These are phyloP conservation scores for Sparidentex hasta DNA, from an alignment of 2,797 vertebrate species.

Conservation along the genomic window DNA sequence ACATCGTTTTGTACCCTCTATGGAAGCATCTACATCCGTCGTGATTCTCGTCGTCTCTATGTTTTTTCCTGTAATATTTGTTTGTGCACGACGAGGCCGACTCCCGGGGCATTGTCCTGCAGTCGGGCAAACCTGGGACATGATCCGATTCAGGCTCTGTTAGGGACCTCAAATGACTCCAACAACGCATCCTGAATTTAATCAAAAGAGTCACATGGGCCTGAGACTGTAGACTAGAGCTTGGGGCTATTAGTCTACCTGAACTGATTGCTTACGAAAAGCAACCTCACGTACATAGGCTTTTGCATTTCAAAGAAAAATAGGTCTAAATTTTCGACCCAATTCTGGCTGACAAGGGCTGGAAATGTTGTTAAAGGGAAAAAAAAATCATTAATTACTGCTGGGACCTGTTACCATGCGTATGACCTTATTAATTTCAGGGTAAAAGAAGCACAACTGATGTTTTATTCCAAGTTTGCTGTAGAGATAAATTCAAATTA, in stretches of 20 bases:
- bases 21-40: conserved; percentile 20
- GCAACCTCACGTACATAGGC: conserved; percentile 24
- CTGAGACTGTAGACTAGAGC: conserved; percentile 59
- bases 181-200: conserved; percentile 76
- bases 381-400: not conserved
- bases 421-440: conserved; percentile 9
- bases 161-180: conserved; percentile 76
- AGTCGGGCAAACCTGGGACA: conserved; percentile 51
- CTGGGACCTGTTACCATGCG: not conserved
- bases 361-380: not conserved
- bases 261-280: conserved; percentile 62
- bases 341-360: conserved; percentile 29
- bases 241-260: conserved; percentile 73
- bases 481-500: not conserved
- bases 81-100: conserved; percentile 41
- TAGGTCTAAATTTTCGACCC: conserved; percentile 11
- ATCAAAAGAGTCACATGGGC: conserved; percentile 75
- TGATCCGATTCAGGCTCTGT: conserved; percentile 74
- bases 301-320: conserved; percentile 41
- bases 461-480: conserved; percentile 21
- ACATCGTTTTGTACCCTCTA: not conserved
- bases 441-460: conserved; percentile 4
- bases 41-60: not conserved
- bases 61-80: conserved; percentile 48
- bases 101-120: conserved; percentile 58